phyloP scores from a whole-genome alignment of 2,113 vertebrate species.

The Macrotus californicus region DNA sequence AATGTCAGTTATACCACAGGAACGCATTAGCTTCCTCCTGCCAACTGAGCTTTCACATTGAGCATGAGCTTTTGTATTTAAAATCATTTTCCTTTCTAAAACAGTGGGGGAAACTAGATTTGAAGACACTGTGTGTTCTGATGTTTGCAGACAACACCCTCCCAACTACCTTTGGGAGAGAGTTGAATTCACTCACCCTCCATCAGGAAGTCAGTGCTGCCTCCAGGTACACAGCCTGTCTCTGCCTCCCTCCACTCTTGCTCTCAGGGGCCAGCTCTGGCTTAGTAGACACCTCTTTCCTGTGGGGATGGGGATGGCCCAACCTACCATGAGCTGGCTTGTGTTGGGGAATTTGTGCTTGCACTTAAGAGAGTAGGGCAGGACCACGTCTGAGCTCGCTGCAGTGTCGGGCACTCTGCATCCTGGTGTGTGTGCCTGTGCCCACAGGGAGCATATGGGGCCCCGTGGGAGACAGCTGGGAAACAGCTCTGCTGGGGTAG shows the following conservation, averaged over 20 bases:
- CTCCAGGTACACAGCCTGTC: fast-evolving
- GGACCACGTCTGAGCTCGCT: fast-evolving
- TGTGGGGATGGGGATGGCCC: not conserved
- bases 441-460: fast-evolving
- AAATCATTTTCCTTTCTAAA: not conserved
- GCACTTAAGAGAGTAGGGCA: not conserved
- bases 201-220: fast-evolving
- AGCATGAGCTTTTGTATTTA: not conserved
- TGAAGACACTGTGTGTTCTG: not conserved
- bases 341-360: not conserved
- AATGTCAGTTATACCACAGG: not conserved
- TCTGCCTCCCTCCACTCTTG: not conserved
- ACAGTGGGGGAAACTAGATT: not conserved
- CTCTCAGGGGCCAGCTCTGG: not conserved
- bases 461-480: not conserved
- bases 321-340: not conserved
- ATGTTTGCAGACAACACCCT: not conserved
- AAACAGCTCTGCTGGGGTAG: not conserved
- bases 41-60: not conserved
- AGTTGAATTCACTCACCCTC: not conserved
- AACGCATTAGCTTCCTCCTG: not conserved
- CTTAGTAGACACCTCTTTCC: not conserved
- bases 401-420: fast-evolving
- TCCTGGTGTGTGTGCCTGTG: not conserved
- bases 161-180: not conserved